Evolutionary conservation across 2,797 vertebrate genomes (phyloP), one percentile per base, ranked within the genome.

Genomic region (Rhinophrynus dorsalis): DNA sequence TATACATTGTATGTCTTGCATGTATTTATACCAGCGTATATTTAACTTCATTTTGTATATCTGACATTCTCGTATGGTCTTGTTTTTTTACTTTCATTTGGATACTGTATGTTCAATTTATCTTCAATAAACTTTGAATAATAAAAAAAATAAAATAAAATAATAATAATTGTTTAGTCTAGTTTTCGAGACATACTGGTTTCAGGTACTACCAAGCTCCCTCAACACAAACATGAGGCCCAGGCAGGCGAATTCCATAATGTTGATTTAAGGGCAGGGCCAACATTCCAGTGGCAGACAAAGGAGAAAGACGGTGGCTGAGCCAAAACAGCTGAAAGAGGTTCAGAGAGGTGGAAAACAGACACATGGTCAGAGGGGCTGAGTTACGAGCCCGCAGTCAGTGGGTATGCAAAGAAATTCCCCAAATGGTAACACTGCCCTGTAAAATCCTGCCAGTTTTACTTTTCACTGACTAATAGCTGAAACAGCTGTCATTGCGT

Each of bases 221-320:
- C 51, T 6, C 9, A 20, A 50, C 55, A 68, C 55, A 59, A 68
- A 68, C 56, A 59, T 13, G 35, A 23, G 45, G 17, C 45, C 48
- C 29, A 5, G 3, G 26, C 5, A 45, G 50, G 20, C 33, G 59
- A 37, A 71, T 47, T 63, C 51, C 35, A 42, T 18, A 50, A 20
- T 69, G 57, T 69, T 61, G 40, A 55, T 54, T 55, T 63, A 64
- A 55, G 30, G 58, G 59, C 50, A 21, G 48, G 50, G 18, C 42
- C 59, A 11, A 57, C 59, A 71, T 71, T 71, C 68, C 68, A 63
- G 38, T 11, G 12, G 50, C 30, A 56, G 68, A 40, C 59, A 71
- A 37, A 45, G 33, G 33, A 23, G 17, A 6, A 29, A 67, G 26
- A 12, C 13, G 1, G 30, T 11, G 11, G n/a, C n/a, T n/a, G n/a